These are phyloP conservation scores for Andrena trimmerana DNA, from an alignment of 2,888 invertebrate genomes.

Conservation along the genomic window DNA sequence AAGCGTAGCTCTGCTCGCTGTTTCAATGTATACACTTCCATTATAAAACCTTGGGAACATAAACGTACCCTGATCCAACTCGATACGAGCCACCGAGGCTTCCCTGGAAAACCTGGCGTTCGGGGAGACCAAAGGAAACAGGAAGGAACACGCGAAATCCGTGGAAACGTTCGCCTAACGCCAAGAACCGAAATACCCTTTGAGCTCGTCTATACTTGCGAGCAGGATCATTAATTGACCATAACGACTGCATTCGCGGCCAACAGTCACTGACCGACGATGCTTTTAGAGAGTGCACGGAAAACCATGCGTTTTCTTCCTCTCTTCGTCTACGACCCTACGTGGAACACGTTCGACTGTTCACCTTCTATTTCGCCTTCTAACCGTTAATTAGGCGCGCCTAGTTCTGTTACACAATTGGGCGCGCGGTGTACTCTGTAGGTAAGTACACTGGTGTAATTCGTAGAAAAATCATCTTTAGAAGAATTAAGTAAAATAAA, in stretches of 20 bases:
- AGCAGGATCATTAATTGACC: slow-evolving; percentile 59
- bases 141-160: slow-evolving; percentile 15
- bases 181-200: slow-evolving; percentile 58
- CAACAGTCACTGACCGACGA: slow-evolving; percentile 61
- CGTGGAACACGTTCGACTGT: too few relatives aligned
- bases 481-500: too few relatives aligned
- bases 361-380: too few relatives aligned
- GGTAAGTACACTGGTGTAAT: background rate
- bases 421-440: background rate
- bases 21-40: too few relatives aligned
- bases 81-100: background rate
- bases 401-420: background rate
- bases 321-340: too few relatives aligned
- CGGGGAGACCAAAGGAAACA: background rate
- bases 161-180: slow-evolving; percentile 58
- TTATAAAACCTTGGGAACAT: too few relatives aligned
- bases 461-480: too few relatives aligned
- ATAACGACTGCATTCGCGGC: slow-evolving; percentile 28
- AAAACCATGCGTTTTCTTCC: slow-evolving; percentile 50
- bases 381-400: background rate
- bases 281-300: slow-evolving; percentile 48
- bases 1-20: too few relatives aligned
- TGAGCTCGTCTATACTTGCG: slow-evolving; percentile 41
- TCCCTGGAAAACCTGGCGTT: background rate
- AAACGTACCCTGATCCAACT: background rate